These are phyloP conservation scores for Drosophila buzzatii DNA, from an alignment of 2,888 invertebrate species.

Conservation along the genomic window DNA sequence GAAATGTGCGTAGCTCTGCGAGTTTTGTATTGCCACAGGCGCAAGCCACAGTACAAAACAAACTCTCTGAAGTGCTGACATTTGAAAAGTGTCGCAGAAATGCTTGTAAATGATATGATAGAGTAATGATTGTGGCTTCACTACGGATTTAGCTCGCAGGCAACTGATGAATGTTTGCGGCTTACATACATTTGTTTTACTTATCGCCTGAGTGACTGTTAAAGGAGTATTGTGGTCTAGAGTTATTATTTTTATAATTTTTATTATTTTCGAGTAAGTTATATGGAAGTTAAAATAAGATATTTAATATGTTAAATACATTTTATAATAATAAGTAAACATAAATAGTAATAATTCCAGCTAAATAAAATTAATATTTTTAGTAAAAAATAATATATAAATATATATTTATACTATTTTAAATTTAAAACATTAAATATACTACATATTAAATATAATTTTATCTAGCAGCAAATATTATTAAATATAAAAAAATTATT, in stretches of 20 bases:
- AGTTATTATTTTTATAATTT: not conserved
- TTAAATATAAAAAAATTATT: no score
- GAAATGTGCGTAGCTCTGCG: constrained; percentile 63
- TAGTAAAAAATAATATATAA: no score
- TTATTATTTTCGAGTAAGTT: no score
- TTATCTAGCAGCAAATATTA: no score
- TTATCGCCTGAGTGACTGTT: not conserved
- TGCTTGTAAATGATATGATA: constrained; percentile 46
- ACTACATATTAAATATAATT: no score
- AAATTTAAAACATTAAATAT: no score
- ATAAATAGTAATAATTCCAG: no score
- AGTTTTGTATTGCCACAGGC: constrained; percentile 54
- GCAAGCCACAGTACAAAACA: constrained; percentile 41
- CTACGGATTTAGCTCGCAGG: constrained; percentile 5
- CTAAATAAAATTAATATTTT: no score
- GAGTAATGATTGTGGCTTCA: constrained; percentile 46
- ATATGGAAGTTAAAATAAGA: no score
- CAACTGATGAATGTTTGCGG: constrained; percentile 6
- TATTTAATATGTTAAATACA: no score
- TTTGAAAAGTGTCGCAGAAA: constrained; percentile 43
- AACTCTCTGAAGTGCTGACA: constrained; percentile 53
- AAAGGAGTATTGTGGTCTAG: accelerated
- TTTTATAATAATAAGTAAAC: no score
- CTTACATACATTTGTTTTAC: constrained; percentile 8
- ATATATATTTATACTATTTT: no score